These are phyloP conservation scores for Bungarus multicinctus DNA, from an alignment of 2,113 vertebrate genomes.

Conservation along the genomic window DNA sequence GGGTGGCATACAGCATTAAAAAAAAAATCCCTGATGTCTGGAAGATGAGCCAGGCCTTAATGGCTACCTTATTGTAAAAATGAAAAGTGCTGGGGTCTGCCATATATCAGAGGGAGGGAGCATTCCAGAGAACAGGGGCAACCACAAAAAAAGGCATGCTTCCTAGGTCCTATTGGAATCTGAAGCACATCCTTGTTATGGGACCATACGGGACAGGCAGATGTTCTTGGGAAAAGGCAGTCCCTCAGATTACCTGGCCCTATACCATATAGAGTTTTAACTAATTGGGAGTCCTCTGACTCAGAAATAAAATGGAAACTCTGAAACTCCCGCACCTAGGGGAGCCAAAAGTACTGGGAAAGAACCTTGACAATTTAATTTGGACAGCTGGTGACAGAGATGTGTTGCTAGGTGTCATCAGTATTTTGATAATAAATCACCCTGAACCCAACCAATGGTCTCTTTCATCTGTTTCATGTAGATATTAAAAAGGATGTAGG, in stretches of 20 bases:
- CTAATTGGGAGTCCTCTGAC: neutral
- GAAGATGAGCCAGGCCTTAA: neutral
- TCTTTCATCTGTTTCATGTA: neutral
- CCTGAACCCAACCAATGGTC: neutral
- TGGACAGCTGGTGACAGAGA: neutral
- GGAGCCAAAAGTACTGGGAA: neutral
- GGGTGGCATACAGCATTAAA: neutral
- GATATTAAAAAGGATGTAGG: neutral
- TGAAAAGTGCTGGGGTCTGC: neutral
- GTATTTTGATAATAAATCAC: neutral
- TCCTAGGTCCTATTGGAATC: neutral
- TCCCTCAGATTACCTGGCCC: neutral
- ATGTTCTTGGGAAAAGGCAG: neutral
- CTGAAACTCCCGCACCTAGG: neutral
- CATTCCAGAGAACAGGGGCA: neutral
- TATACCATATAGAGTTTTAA: neutral
- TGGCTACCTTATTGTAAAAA: neutral
- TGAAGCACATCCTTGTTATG: neutral
- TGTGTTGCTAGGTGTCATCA: neutral
- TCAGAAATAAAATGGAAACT: neutral
- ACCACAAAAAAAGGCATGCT: neutral
- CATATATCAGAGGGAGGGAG: neutral
- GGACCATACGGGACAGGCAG: neutral
- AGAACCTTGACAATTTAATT: neutral
- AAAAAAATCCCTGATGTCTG: neutral